Conservation (phyloP, 2,888 invertebrate species). For the Saturnia japonica region DNA sequence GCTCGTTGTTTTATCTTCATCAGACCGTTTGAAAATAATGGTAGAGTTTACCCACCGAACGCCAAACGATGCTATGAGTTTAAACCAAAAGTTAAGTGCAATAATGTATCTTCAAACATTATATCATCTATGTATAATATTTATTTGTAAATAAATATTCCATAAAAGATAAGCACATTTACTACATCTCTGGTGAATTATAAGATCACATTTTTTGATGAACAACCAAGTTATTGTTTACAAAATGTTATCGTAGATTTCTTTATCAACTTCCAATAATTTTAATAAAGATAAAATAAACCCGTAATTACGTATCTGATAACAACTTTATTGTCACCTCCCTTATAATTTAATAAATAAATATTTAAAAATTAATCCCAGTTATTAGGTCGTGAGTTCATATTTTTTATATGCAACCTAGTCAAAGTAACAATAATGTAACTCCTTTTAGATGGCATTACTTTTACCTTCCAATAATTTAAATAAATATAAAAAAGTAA, state of each 20-base stretch:
- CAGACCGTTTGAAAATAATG: not conserved
- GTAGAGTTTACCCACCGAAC: conserved; percentile 43
- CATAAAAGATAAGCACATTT: not conserved
- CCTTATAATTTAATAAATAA: too few relatives aligned
- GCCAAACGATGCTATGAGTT: conserved; percentile 40
- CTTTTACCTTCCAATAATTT: not conserved
- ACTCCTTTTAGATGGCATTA: too few relatives aligned
- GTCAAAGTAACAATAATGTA: too few relatives aligned
- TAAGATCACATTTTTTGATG: not conserved
- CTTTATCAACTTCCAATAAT: not conserved
- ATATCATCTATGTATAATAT: conserved; percentile 1
- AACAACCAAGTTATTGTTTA: not conserved
- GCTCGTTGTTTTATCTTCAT: not conserved
- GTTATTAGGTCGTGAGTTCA: too few relatives aligned
- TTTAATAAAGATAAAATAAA: too few relatives aligned
- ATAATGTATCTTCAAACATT: conserved; percentile 19
- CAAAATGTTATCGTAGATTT: not conserved
- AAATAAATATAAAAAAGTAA: not conserved
- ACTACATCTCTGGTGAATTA: not conserved
- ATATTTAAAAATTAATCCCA: too few relatives aligned
- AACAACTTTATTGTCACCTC: too few relatives aligned
- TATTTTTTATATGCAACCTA: too few relatives aligned
- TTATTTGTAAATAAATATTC: conserved; percentile 4
- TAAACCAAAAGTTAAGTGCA: conserved; percentile 25
- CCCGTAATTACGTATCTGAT: too few relatives aligned